A percentile compares a stretch with the other conserved stretches of the same genome.
Evolutionary conservation across 2,888 invertebrate genomes (phyloP).

Genomic region (Nematopogon swammerdamellus): DNA sequence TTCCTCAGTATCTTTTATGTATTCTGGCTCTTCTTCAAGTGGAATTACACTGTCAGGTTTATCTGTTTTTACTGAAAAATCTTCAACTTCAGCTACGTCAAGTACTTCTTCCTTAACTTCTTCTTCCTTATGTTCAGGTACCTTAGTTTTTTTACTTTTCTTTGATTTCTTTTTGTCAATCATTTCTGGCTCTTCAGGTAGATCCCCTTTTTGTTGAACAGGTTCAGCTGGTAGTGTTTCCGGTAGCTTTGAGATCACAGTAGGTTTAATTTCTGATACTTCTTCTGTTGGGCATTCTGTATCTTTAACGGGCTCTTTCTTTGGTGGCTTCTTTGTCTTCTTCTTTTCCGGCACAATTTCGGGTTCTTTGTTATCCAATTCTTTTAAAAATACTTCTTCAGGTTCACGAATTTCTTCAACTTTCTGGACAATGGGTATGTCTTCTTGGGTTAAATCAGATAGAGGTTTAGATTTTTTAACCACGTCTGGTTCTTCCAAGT

Average conservation of each 20-base stretch:
- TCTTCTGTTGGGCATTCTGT: constrained; percentile 22
- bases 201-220: constrained; percentile 12
- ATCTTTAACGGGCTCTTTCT: constrained; percentile 17
- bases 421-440: too few relatives aligned
- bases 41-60: constrained; percentile 11
- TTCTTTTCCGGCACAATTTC: constrained; percentile 11
- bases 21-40: constrained; percentile 18
- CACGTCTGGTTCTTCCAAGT: constrained; percentile 18
- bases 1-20: constrained; percentile 16
- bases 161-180: constrained; percentile 19
- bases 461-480: constrained; percentile 14
- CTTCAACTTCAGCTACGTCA: constrained; percentile 16
- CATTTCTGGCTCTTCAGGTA: constrained; percentile 4
- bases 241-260: too few relatives aligned
- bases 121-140: constrained; percentile 1
- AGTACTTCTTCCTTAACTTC: constrained; percentile 15
- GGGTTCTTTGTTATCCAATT: too few relatives aligned
- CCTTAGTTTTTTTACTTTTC: constrained; percentile 15
- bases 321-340: constrained; percentile 15
- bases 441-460: too few relatives aligned
- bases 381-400: too few relatives aligned
- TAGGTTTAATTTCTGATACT: too few relatives aligned
- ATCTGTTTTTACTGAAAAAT: too few relatives aligned
- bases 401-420: too few relatives aligned
- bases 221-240: constrained; percentile 18